phyloP scores from a whole-genome alignment of 2,113 vertebrate species.

The Coptodon rendalli region DNA sequence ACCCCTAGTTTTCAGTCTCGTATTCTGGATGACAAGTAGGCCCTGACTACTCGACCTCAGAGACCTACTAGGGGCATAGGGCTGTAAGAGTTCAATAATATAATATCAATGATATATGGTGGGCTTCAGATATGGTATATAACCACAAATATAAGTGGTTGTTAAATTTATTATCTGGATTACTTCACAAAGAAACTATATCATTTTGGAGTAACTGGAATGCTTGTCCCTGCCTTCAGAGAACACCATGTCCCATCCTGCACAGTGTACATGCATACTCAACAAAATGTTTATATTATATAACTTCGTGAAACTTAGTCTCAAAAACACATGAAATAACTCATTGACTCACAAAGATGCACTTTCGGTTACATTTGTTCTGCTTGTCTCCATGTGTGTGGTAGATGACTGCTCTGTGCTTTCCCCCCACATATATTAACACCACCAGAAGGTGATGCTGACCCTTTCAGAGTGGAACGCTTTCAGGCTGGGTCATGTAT shows the following conservation, averaged over 20 bases:
- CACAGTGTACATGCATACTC: not conserved
- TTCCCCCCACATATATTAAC: not conserved
- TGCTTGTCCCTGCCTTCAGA: not conserved
- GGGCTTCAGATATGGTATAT: too few relatives aligned
- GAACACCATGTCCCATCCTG: not conserved
- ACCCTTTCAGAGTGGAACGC: not conserved
- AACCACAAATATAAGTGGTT: not conserved
- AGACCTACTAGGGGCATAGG: too few relatives aligned
- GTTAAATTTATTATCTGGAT: not conserved
- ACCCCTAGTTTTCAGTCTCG: too few relatives aligned
- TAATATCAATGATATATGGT: too few relatives aligned
- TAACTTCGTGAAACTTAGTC: not conserved
- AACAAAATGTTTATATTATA: not conserved
- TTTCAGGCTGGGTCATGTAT: not conserved
- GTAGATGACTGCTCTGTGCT: not conserved
- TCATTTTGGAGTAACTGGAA: not conserved
- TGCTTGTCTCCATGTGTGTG: not conserved
- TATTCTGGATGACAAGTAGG: too few relatives aligned
- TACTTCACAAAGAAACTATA: not conserved
- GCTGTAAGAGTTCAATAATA: too few relatives aligned
- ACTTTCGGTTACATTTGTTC: not conserved
- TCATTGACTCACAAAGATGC: not conserved
- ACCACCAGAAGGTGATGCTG: not conserved
- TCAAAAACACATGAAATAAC: not conserved
- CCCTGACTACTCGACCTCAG: too few relatives aligned